Evolutionary conservation across 1,140 invertebrate species (phyloP).

Genomic region (Cotesia typhae): DNA sequence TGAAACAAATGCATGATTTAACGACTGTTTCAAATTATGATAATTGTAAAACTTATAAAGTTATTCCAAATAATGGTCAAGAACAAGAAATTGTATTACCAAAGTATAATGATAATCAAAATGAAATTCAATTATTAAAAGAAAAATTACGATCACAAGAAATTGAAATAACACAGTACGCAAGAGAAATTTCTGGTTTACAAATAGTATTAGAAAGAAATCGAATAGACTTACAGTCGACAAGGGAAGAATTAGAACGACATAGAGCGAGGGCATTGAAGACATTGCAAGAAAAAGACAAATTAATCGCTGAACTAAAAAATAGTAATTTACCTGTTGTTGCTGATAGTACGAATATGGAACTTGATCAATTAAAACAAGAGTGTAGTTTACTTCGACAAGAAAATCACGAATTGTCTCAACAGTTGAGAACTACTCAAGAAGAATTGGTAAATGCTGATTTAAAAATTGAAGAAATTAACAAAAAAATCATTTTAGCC

Average conservation of each 20-base stretch:
- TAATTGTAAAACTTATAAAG: conserved; percentile 36
- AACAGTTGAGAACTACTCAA: conserved; percentile 66
- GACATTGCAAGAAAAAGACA: conserved; percentile 81
- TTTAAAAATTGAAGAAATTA: conserved; percentile 61
- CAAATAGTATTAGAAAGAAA: conserved; percentile 66
- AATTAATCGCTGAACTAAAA: conserved; percentile 74
- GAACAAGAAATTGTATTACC: conserved; percentile 51
- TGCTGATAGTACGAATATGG: conserved; percentile 59
- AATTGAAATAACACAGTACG: conserved; percentile 51
- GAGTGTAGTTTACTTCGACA: conserved; percentile 72
- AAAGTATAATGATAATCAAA: conserved; percentile 56
- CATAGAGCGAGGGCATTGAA: conserved; percentile 77
- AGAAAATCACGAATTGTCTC: conserved; percentile 69
- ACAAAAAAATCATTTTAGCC: conserved; percentile 53
- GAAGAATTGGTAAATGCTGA: conserved; percentile 67
- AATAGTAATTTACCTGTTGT: conserved; percentile 51
- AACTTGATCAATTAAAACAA: conserved; percentile 66
- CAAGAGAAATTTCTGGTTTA: conserved; percentile 59
- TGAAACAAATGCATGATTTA: conserved; percentile 31
- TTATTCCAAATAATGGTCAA: conserved; percentile 44
- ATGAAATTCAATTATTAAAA: conserved; percentile 53
- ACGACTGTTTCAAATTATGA: conserved; percentile 33
- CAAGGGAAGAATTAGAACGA: conserved; percentile 73
- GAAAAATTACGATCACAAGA: conserved; percentile 55
- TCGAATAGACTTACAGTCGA: conserved; percentile 68